Conservation (phyloP, 2,888 invertebrate species). For the Xestia rhomboidea region DNA sequence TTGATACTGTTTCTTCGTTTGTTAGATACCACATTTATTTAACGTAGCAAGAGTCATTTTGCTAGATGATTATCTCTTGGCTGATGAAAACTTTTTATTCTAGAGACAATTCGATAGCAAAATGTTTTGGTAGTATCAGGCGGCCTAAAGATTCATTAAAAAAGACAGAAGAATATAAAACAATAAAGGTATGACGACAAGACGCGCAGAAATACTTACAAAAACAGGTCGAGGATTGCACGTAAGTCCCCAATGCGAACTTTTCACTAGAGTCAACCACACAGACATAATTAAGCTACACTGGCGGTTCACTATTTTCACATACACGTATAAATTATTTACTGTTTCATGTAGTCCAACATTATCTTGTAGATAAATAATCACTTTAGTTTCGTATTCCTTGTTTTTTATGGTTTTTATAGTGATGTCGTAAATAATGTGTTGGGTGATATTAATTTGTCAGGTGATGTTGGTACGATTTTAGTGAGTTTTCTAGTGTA, state of each 20-base stretch:
- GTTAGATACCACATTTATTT: neutral
- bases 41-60: neutral
- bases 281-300: conserved; percentile 91
- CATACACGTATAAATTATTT: conserved; percentile 19
- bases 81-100: neutral
- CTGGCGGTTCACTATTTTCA: conserved; percentile 34
- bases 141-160: too few species aligned
- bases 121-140: neutral
- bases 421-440: conserved; percentile 29
- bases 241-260: conserved; percentile 86
- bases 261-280: conserved; percentile 91
- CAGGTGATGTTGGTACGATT: neutral
- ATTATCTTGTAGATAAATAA: conserved; percentile 40
- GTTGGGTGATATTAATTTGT: conserved; percentile 35
- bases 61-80: too few species aligned
- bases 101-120: too few species aligned
- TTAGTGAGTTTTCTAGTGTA: conserved; percentile 1
- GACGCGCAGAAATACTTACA: conserved; percentile 78
- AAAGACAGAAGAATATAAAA: too few species aligned
- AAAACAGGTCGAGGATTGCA: conserved; percentile 84
- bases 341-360: conserved; percentile 36
- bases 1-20: neutral
- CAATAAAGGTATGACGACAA: neutral
- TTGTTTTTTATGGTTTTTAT: conserved; percentile 40
- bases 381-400: conserved; percentile 34